These are phyloP conservation scores for Tipula helvola DNA, from an alignment of 2,888 invertebrate genomes.

Conservation along the genomic window DNA sequence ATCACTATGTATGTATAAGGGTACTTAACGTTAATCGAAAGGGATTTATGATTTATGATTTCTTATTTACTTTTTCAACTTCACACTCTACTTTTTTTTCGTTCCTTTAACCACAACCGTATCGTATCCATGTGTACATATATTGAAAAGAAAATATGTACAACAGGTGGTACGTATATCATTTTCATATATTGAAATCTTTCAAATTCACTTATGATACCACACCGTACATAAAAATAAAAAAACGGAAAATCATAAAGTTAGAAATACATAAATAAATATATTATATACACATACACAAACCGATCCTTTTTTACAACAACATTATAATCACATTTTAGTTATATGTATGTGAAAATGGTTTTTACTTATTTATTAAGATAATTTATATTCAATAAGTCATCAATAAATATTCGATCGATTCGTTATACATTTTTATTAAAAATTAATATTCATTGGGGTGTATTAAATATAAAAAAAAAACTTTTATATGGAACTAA, in stretches of 20 bases:
- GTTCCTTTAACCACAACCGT: neutral
- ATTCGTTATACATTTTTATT: neutral
- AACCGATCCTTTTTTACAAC: neutral
- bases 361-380: neutral
- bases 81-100: neutral
- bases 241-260: neutral
- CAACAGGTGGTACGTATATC: slow-evolving; percentile 8
- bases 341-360: neutral
- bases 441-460: slow-evolving; percentile 4
- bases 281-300: neutral
- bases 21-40: neutral
- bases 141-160: neutral
- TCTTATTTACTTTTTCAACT: neutral
- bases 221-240: neutral
- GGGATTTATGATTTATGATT: slow-evolving; percentile 4
- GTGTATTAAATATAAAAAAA: neutral
- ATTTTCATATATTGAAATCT: slow-evolving; percentile 7
- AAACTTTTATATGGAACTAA: neutral
- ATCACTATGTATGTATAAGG: neutral
- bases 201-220: neutral
- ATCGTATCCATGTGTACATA: neutral
- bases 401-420: neutral
- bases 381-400: neutral
- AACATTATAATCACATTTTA: neutral
- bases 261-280: neutral